These are phyloP conservation scores for Ceratina australensis DNA, from an alignment of 1,140 invertebrate species.

Conservation along the genomic window DNA sequence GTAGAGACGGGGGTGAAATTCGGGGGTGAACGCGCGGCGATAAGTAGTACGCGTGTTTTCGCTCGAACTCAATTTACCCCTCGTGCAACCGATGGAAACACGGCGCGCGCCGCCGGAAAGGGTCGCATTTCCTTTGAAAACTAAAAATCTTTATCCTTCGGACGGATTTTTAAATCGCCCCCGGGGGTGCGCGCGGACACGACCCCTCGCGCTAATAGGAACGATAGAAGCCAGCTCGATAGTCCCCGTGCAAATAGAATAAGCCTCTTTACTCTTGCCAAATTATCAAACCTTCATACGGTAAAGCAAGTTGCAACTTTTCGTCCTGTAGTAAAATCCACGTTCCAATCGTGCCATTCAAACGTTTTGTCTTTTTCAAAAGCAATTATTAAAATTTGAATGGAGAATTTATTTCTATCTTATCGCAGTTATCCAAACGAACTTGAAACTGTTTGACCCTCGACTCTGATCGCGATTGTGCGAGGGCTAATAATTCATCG, in stretches of 20 bases:
- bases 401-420: too few relatives aligned
- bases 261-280: not conserved
- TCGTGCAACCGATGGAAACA: slow-evolving; percentile 32
- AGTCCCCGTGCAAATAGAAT: not conserved
- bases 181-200: not conserved
- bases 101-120: slow-evolving; percentile 11
- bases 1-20: slow-evolving; percentile 21
- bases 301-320: too few relatives aligned
- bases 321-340: too few relatives aligned
- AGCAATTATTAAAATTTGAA: too few relatives aligned
- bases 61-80: slow-evolving; percentile 41
- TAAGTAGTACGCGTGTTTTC: slow-evolving; percentile 45
- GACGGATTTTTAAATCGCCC: not conserved
- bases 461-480: not conserved
- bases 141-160: slow-evolving; percentile 38
- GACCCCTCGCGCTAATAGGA: not conserved
- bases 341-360: too few relatives aligned
- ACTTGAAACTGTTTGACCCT: not conserved
- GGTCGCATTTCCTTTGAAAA: slow-evolving; percentile 44
- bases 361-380: too few relatives aligned
- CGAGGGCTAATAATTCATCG: not conserved
- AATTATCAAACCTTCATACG: not conserved
- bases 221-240: not conserved
- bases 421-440: too few relatives aligned
- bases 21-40: slow-evolving; percentile 13